These are phyloP conservation scores for Podarcis raffonei DNA, from an alignment of 2,113 vertebrate genomes.

Conservation along the genomic window DNA sequence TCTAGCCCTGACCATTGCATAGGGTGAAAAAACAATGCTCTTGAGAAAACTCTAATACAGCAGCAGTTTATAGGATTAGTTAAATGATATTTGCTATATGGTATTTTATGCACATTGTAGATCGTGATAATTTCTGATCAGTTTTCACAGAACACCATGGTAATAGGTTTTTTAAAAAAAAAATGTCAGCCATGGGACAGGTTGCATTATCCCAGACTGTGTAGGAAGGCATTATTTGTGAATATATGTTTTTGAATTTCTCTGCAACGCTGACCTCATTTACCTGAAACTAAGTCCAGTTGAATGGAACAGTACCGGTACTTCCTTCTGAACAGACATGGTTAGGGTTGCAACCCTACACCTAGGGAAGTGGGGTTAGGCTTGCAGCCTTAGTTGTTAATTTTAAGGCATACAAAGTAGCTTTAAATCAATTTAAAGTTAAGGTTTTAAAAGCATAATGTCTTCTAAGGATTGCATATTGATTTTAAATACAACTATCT, in stretches of 20 bases:
- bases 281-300: no score
- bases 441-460: constrained; percentile 85
- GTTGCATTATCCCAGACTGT: constrained; percentile 62
- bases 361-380: no score
- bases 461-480: constrained; percentile 85
- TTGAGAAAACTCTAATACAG: background rate
- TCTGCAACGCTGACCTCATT: no score
- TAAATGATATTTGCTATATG: background rate
- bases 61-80: background rate
- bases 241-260: constrained; percentile 71
- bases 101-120: constrained; percentile 4
- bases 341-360: no score
- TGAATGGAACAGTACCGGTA: no score
- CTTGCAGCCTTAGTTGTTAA: constrained; percentile 72
- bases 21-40: background rate
- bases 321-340: no score
- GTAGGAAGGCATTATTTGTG: constrained; percentile 65
- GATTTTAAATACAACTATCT: constrained; percentile 87
- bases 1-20: background rate
- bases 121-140: constrained; percentile 3
- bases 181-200: constrained; percentile 46
- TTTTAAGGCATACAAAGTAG: constrained; percentile 83
- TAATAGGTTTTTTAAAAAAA: constrained; percentile 26
- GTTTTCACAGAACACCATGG: constrained; percentile 4
- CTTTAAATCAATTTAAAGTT: constrained; percentile 87